Evolutionary conservation across 1,140 invertebrate species (phyloP), one percentile per base, ranked within the genome.

Genomic region (Palaemon carinicauda): DNA sequence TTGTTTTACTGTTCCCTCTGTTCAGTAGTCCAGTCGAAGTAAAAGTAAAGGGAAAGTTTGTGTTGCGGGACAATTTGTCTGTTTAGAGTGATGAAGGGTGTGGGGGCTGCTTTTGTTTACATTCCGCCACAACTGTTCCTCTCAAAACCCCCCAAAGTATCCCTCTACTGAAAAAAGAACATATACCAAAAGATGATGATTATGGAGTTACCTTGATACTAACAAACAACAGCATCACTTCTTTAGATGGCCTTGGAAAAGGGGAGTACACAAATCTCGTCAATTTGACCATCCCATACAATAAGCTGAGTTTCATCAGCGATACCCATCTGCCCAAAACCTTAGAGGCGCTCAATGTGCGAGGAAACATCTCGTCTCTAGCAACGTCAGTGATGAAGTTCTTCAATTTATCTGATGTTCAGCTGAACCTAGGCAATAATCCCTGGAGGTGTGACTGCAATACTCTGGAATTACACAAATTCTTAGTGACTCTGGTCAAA

Each of bases 361-460:
- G 93, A 31, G 88, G 92, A 75, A 95, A 95, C 50, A 80, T 95
- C 1, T 91, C 91, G 2, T 56, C 33, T 41, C 60, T 86, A 12
- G 24, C 65, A 50, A 24, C 56, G 27, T 77, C 83, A 17, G 15
- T 88, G 1, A 19, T 88, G 17, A 73, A 60, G 7, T 82, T 71
- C 51, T 29, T 88, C 19, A 88, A 88, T 56, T 78, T 77, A 10
- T 74, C 95, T 0, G 84, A 90, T 9, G 79, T 93, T 9, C 82
- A 77, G 5, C 60, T 95, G 1, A 91, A 90, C 7, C 91, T 96
- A 0, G 91, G 93, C 24, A 90, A 91, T 4, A 96, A 96, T 91
- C 94, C 94, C 0, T 95, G 94, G 92, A 71, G 69, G 1, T 96
- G 95, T 90, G 92, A 93, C 51, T 96, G 95, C 90, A 90, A 92